These are phyloP conservation scores for Corythornis leucogaster DNA, from an alignment of 2,797 vertebrate species.

Conservation along the genomic window DNA sequence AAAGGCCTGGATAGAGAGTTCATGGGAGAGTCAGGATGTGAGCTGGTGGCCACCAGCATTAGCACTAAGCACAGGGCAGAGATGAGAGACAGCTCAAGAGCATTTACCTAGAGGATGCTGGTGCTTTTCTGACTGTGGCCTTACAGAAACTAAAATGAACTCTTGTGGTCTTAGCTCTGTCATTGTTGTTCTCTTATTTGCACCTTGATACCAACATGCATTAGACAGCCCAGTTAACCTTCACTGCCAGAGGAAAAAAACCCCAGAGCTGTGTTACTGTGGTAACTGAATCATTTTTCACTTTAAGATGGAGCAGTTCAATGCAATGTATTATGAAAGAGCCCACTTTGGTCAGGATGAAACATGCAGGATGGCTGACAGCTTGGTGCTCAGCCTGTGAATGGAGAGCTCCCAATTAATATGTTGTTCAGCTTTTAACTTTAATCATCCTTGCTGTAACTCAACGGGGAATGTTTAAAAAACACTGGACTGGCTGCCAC, in stretches of 20 bases:
- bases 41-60: not conserved
- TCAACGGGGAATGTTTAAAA: constrained; percentile 29
- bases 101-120: not conserved
- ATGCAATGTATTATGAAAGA: constrained; percentile 63
- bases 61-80: not conserved
- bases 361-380: constrained; percentile 58
- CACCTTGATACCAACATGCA: constrained; percentile 38
- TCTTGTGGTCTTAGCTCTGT: not conserved
- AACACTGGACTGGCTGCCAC: not conserved
- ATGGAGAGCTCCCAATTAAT: constrained; percentile 65
- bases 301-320: constrained; percentile 64
- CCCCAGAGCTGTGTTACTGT: constrained; percentile 72
- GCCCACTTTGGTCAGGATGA: constrained; percentile 27
- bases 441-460: constrained; percentile 54
- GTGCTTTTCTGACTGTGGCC: constrained; percentile 1
- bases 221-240: constrained; percentile 74
- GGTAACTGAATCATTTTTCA: constrained; percentile 78
- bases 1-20: not conserved
- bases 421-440: constrained; percentile 50
- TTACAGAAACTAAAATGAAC: constrained; percentile 43
- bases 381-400: constrained; percentile 23
- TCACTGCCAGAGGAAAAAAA: constrained; percentile 48
- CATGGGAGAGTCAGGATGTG: not conserved
- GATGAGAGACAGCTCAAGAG: not conserved
- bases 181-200: constrained; percentile 19